Evolutionary conservation across 2,888 invertebrate species (phyloP), one percentile per base, ranked within the genome.

Genomic region (Polietes domitor): DNA sequence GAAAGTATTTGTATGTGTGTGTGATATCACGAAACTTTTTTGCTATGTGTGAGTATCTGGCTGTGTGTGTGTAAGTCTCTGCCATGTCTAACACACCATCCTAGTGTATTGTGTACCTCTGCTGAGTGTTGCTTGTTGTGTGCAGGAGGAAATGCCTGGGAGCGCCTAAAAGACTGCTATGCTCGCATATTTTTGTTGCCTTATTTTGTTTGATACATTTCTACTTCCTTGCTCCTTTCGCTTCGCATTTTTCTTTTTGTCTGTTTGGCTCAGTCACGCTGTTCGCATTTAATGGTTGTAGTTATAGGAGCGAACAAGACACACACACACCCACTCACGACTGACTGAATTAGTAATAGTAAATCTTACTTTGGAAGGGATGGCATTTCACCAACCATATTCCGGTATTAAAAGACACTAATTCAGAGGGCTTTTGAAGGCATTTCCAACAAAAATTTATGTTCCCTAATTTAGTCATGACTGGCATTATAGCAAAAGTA

Each of bases 41-140:
- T 32, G 9, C 32, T 32, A 32, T 32, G n/a, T 37, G 1, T 37
- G 37, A 10, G 6, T 7, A 9, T 7, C 10, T 37, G 37, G 7
- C 10, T 37, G 37, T 37, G 37, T 37, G 37, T 37, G 37, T 7
- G 10, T 74, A 74, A 61, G 75, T 75, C 74, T 61, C 61, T 71
- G 37, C 37, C 70, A 50, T 75, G 70, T 71, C 80, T 80, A 70
- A 80, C 75, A 80, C 80, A 75, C 75, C 74, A 80, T 75, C 50
- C 17, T 65, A 17, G 37, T 32, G 65, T 21, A 37, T 65, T 32
- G 37, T 32, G 65, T 21, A 9, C 3, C 26, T 26, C 26, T 26
- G 24, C 15, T 10, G n/a, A 47, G 47, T 37, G 37, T 37, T 47
- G 58, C 10, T 37, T 53, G n/a, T n/a, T 17, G 5, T 32, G 43